Conservation (phyloP, 2,113 vertebrate genomes). For the Grantiella picta region DNA sequence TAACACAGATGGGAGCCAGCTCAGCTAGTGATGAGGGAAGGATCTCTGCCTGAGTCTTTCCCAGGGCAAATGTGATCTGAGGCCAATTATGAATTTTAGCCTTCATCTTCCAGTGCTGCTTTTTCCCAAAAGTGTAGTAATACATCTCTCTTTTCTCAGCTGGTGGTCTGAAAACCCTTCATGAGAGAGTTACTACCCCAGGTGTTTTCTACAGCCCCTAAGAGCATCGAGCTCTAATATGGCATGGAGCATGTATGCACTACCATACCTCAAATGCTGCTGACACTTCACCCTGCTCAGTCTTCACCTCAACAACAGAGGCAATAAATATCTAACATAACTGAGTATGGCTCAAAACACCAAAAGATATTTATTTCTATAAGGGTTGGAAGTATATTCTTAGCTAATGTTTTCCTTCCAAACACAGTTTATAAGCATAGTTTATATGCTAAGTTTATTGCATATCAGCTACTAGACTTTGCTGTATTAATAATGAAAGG, state of each 20-base stretch:
- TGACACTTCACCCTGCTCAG: neutral
- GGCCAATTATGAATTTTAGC: neutral
- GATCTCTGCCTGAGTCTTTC: neutral
- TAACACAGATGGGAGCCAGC: neutral
- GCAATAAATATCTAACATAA: neutral
- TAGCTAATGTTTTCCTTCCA: neutral
- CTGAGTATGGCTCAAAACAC: neutral
- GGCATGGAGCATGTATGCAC: neutral
- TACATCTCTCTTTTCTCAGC: neutral
- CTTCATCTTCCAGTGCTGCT: neutral
- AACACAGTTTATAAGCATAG: neutral
- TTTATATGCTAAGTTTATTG: no score
- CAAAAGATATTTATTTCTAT: neutral
- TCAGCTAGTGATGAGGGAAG: neutral
- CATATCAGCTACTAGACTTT: neutral
- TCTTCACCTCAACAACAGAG: neutral
- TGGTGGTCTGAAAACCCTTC: neutral
- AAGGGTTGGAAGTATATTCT: neutral
- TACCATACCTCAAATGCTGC: neutral
- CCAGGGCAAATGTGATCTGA: neutral
- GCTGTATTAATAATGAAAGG: neutral
- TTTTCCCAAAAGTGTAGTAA: neutral
- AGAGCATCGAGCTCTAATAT: neutral
- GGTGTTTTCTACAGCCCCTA: neutral
- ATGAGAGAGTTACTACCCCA: neutral